A percentile compares a stretch with the other conserved stretches of the same genome.
Evolutionary conservation across 2,888 invertebrate genomes (phyloP).

Genomic region (Dryobota labecula): DNA sequence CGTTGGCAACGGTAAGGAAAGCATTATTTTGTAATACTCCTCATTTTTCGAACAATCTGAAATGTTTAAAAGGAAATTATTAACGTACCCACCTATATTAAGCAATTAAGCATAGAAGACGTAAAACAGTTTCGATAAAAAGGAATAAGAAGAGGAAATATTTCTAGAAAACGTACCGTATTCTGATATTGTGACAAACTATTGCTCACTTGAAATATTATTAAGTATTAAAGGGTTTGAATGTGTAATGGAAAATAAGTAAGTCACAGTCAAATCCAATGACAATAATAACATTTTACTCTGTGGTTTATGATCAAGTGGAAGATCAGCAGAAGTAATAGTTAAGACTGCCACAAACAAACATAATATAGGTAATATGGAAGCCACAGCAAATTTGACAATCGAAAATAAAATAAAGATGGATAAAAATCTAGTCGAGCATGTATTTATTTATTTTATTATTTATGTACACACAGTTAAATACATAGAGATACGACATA

Average conservation of each 20-base stretch:
- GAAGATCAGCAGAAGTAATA: conserved; percentile 17
- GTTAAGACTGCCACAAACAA: conserved; percentile 34
- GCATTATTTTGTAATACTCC: conserved; percentile 70
- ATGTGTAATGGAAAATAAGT: neutral
- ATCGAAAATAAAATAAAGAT: neutral
- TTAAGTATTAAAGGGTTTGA: neutral
- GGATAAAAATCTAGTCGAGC: neutral
- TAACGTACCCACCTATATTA: neutral
- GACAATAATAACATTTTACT: conserved; percentile 38
- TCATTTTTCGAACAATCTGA: conserved; percentile 70
- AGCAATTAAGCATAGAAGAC: neutral
- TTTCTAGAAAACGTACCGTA: neutral
- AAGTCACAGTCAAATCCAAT: neutral
- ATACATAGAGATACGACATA: too few relatives aligned
- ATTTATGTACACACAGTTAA: too few relatives aligned
- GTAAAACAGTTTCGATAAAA: neutral
- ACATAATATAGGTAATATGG: conserved; percentile 17
- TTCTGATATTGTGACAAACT: neutral
- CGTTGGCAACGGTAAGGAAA: conserved; percentile 64
- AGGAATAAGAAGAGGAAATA: neutral
- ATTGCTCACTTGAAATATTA: neutral
- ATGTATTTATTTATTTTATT: too few relatives aligned
- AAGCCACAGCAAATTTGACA: neutral
- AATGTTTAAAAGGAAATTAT: conserved; percentile 11
- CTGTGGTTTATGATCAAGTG: conserved; percentile 25